Base-by-base conservation (phyloP, 2,888 invertebrate species). In the Therioaphis trifolii region DNA sequence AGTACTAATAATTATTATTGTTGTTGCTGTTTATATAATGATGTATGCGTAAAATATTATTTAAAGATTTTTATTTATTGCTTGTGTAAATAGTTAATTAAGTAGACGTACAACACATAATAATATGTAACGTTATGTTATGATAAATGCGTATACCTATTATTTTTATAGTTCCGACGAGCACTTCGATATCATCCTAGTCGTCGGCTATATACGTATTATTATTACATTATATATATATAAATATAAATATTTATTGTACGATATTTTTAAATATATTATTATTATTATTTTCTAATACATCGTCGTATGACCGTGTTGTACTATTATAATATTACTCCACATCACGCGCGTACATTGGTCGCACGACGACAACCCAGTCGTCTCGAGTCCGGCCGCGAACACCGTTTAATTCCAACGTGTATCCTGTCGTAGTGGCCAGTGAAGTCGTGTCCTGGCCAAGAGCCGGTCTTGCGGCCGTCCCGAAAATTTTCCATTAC, bases 41-140 rank as follows among this genome's bases (percentile, higher is more conserved):
- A n/a, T 21, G 9, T 21, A 7, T 52, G 1, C n/a, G n/a, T 52
- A 52, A 4, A 49, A 9, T 52, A 52, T 52, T n/a, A n/a, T 21
- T 1, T 58, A 12, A 58, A 58, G 58, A 58, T 58, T 68, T 40
- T 68, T 68, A 68, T 68, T 68, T 68, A 68, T 21, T 68, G 12
- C 2, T 40, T 40, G n/a, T 21, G 29, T 29, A 74, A 15, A 55
- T 24, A 55, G 11, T 11, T n/a, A n/a, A n/a, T n/a, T n/a, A n/a
- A n/a, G n/a, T n/a, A n/a, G n/a, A 49, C 27, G 15, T 49, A 18
- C 21, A 18, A 35, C 43, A 43, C 43, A 24, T 69, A 15, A 46
- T 43, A 0, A 24, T n/a, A n/a, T n/a, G n/a, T 72, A 72, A 72
- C 52, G 35, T 49, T 68, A 49, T 15, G 52, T 27, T 35, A 35